Conservation (phyloP, 2,888 invertebrate genomes). For the Melieria crassipennis region DNA sequence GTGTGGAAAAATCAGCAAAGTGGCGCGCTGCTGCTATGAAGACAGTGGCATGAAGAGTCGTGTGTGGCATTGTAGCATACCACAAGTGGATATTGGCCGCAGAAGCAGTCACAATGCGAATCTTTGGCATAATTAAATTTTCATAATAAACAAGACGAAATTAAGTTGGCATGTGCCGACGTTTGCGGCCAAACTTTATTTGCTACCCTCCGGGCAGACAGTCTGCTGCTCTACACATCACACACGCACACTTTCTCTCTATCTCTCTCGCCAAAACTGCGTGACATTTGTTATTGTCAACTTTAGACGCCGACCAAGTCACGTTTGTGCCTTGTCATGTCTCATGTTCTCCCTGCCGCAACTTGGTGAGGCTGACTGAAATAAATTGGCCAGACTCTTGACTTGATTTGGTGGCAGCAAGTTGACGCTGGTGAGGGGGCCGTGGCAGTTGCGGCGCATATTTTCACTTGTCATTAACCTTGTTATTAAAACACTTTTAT, state of each 20-base stretch:
- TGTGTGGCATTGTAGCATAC: neutral
- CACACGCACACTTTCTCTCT: conserved; percentile 6
- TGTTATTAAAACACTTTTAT: conserved; percentile 62
- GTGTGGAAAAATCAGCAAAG: neutral
- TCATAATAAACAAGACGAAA: conserved; percentile 48
- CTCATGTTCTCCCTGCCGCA: too few species aligned
- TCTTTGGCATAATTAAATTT: conserved; percentile 62
- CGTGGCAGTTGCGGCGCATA: conserved; percentile 11
- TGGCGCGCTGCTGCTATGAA: neutral
- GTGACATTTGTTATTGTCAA: conserved; percentile 43
- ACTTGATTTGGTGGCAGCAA: too few species aligned
- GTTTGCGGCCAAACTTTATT: neutral
- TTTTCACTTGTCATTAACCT: conserved; percentile 61
- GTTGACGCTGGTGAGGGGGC: conserved; percentile 37
- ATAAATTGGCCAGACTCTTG: too few species aligned
- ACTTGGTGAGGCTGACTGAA: too few species aligned
- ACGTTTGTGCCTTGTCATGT: neutral
- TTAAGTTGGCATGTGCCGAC: neutral
- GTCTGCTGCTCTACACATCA: neutral
- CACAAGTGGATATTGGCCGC: conserved; percentile 7
- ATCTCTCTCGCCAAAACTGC: conserved; percentile 32
- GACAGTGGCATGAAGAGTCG: neutral
- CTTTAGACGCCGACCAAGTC: neutral
- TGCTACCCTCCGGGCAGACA: neutral
- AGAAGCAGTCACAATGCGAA: conserved; percentile 38